Conservation (phyloP, 2,797 vertebrate species). For the Sarcoramphus papa region DNA sequence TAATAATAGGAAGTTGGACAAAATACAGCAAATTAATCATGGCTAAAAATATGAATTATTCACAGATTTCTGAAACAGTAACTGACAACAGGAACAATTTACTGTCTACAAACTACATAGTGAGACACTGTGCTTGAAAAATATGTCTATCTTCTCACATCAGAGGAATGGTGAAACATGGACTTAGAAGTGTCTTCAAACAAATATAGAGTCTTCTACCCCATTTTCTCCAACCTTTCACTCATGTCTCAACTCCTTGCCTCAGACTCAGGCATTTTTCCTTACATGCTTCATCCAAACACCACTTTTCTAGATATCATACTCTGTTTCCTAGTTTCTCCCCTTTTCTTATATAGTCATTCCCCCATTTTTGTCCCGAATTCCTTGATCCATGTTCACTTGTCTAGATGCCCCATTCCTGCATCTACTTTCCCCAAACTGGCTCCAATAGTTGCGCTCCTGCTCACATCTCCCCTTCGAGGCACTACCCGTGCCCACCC, state of each 20-base stretch:
- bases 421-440: background rate
- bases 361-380: background rate
- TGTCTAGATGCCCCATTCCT: background rate
- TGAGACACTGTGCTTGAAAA: background rate
- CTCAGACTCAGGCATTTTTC: background rate
- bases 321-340: background rate
- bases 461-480: background rate
- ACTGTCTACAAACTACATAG: background rate
- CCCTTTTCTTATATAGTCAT: background rate
- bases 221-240: background rate
- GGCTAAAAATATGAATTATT: background rate
- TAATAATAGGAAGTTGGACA: background rate
- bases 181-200: background rate
- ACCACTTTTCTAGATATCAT: background rate
- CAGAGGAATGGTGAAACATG: background rate
- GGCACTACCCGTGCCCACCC: rapidly evolving
- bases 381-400: background rate
- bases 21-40: background rate
- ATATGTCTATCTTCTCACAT: background rate
- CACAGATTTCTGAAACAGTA: background rate
- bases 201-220: background rate
- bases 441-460: background rate
- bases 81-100: background rate
- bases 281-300: background rate
- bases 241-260: background rate